Percentiles rank a stretch among this genome's conserved stretches.
phyloP scores from a whole-genome alignment of 2,888 invertebrate genomes.

The Athetis lepigone region DNA sequence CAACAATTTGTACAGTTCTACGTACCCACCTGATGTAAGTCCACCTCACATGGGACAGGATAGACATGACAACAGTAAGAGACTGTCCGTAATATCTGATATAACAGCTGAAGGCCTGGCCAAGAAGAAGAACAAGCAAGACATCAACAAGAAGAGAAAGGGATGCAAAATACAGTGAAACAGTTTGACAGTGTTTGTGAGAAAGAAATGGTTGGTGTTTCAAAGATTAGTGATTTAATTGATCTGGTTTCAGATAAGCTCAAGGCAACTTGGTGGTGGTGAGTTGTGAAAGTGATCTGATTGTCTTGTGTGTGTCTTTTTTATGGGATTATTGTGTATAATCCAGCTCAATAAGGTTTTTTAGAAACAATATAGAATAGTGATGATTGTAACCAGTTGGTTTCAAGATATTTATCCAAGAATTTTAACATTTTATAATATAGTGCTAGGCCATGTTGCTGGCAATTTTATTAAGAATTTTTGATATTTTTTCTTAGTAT shows the following conservation, averaged over 20 bases:
- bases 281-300: conserved; percentile 22
- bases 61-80: conserved; percentile 77
- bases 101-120: conserved; percentile 85
- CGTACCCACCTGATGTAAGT: conserved; percentile 77
- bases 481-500: conserved; percentile 29
- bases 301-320: conserved; percentile 21
- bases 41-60: conserved; percentile 65
- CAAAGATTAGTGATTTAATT: conserved; percentile 50
- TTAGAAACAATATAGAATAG: conserved; percentile 1
- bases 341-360: conserved; percentile 36
- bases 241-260: conserved; percentile 16
- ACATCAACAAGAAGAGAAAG: conserved; percentile 82
- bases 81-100: conserved; percentile 86
- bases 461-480: conserved; percentile 35
- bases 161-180: conserved; percentile 87
- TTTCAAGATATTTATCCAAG: conserved; percentile 36
- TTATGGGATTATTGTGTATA: conserved; percentile 12
- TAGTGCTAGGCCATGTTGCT: conserved; percentile 27
- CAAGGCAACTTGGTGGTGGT: conserved; percentile 9
- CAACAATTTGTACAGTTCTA: conserved; percentile 83
- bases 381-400: neutral
- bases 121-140: conserved; percentile 85
- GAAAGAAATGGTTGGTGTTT: conserved; percentile 23
- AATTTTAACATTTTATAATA: conserved; percentile 30
- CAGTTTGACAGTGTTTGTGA: conserved; percentile 25